Evolutionary conservation across 2,888 invertebrate genomes (phyloP).

Genomic region (Trypoxylon attenuatum): DNA sequence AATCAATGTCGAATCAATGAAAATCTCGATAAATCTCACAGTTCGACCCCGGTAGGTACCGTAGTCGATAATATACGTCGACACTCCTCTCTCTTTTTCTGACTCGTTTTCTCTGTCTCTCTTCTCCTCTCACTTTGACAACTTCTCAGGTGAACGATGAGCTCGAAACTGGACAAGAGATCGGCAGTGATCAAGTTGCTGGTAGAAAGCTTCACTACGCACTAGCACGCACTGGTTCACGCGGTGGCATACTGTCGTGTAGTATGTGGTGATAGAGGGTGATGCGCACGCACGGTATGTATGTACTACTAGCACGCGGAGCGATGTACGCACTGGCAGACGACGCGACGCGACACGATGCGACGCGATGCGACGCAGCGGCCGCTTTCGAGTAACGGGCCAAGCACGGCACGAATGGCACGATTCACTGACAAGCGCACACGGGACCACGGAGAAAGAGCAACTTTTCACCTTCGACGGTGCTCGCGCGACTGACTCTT

Average conservation of each 20-base stretch:
- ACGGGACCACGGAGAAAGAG: neutral
- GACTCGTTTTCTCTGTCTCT: too few relatives aligned
- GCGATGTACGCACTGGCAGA: neutral
- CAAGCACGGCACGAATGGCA: neutral
- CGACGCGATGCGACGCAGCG: too few relatives aligned
- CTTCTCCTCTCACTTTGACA: too few relatives aligned
- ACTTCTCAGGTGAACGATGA: neutral
- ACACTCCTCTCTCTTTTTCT: neutral
- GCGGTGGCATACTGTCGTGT: neutral
- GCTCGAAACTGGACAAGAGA: neutral
- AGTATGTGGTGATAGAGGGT: neutral
- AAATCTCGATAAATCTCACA: too few relatives aligned
- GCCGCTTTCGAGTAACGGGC: neutral
- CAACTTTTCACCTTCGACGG: slow-evolving; percentile 56
- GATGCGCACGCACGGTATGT: too few relatives aligned
- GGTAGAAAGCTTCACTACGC: slow-evolving; percentile 14
- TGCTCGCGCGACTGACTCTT: slow-evolving; percentile 45
- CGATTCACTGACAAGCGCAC: neutral
- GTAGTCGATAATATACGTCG: neutral
- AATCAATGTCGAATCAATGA: too few relatives aligned
- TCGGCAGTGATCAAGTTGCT: neutral
- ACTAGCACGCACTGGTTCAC: slow-evolving; percentile 7
- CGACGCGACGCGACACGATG: neutral
- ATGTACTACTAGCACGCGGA: too few relatives aligned
- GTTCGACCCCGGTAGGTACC: neutral